Evolutionary conservation across 2,113 vertebrate species (phyloP).

Genomic region (Vulpes vulpes): DNA sequence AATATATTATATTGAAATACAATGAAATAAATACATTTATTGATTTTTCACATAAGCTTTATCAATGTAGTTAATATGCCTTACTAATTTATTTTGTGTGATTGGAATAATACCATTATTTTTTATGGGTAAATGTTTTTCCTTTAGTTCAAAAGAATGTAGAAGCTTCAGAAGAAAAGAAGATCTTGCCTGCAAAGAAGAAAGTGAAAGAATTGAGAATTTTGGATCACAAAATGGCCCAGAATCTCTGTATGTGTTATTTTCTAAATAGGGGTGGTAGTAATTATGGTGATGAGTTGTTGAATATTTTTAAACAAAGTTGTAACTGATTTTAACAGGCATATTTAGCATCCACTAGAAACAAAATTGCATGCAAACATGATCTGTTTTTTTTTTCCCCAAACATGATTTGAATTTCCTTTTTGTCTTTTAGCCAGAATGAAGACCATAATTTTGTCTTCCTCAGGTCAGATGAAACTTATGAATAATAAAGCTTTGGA

Average conservation of each 20-base stretch:
- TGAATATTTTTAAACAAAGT: not conserved
- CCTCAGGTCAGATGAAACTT: not conserved
- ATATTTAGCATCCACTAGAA: not conserved
- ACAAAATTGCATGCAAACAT: not conserved
- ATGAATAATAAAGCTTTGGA: not conserved
- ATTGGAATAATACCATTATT: slow-evolving; percentile 58
- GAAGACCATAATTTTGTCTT: not conserved
- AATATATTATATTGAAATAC: too few relatives aligned
- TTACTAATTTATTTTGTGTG: slow-evolving; percentile 45
- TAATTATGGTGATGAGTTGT: not conserved
- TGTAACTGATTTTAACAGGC: not conserved
- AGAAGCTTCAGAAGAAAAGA: slow-evolving; percentile 91
- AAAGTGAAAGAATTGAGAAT: slow-evolving; percentile 95
- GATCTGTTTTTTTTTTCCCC: not conserved
- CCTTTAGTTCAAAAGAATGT: slow-evolving; percentile 92
- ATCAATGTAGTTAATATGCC: slow-evolving; percentile 74
- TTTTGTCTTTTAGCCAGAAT: not conserved
- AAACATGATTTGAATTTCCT: not conserved
- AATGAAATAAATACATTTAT: slow-evolving; percentile 73
- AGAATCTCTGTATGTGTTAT: slow-evolving; percentile 96
- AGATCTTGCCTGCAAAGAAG: slow-evolving; percentile 91
- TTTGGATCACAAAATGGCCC: slow-evolving; percentile 95
- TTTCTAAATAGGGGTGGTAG: not conserved
- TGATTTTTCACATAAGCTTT: slow-evolving; percentile 67
- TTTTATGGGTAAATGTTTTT: slow-evolving; percentile 74